phyloP scores from a whole-genome alignment of 2,888 invertebrate species.

The Phymatocera aterrima region DNA sequence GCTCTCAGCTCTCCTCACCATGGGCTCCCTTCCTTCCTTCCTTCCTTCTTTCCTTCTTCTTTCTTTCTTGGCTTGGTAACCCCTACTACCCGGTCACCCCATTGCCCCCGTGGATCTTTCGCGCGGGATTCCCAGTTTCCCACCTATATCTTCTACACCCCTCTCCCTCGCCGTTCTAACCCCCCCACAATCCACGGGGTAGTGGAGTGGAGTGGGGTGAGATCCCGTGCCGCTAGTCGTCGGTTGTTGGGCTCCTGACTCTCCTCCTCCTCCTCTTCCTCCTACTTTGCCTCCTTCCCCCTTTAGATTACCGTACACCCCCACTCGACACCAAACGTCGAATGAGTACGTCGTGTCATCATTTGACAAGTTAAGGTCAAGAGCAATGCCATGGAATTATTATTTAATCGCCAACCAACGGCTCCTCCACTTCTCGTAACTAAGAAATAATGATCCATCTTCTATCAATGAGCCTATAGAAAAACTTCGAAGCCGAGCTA shows the following conservation, averaged over 20 bases:
- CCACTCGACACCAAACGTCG: conserved; percentile 38
- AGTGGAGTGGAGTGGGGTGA: conserved; percentile 63
- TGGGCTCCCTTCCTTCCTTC: conserved; percentile 38
- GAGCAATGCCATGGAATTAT: neutral
- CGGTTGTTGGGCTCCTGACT: too few relatives aligned
- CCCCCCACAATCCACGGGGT: conserved; percentile 53
- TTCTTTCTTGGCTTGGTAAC: conserved; percentile 15
- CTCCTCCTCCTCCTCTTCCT: conserved; percentile 23
- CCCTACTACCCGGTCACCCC: conserved; percentile 20
- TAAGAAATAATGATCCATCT: too few relatives aligned
- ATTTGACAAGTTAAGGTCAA: neutral
- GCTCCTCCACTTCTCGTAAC: neutral
- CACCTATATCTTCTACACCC: conserved; percentile 60
- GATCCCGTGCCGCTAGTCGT: conserved; percentile 63
- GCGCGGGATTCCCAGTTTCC: conserved; percentile 64
- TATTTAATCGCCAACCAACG: neutral
- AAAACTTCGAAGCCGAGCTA: too few relatives aligned
- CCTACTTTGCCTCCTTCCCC: conserved; percentile 43
- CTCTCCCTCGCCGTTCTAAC: conserved; percentile 49
- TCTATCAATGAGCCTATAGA: neutral
- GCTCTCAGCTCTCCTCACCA: conserved; percentile 50
- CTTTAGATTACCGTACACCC: conserved; percentile 52
- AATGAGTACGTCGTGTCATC: neutral
- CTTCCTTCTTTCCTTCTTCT: conserved; percentile 39
- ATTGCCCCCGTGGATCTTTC: conserved; percentile 53